Conservation (phyloP, 2,888 invertebrate genomes). For the Anaspis maculata region DNA sequence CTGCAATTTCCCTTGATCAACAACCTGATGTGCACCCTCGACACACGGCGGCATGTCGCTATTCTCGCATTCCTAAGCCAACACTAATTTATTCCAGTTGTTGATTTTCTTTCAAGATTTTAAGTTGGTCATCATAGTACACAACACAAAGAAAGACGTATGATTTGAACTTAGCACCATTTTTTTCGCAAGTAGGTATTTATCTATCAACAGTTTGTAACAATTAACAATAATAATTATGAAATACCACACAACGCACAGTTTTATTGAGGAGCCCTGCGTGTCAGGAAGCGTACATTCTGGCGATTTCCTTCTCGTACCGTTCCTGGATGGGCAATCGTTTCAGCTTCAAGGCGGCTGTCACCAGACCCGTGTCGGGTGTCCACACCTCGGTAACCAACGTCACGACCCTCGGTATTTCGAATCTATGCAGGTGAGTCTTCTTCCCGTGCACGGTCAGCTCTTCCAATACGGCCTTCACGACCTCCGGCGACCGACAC, state of each 20-base stretch:
- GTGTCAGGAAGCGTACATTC: slow-evolving; percentile 89
- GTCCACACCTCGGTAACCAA: slow-evolving; percentile 92
- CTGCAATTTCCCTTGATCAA: too few species aligned
- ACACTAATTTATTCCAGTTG: too few species aligned
- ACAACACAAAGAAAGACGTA: too few species aligned
- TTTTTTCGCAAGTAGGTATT: too few species aligned
- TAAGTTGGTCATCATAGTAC: too few species aligned
- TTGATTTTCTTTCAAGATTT: too few species aligned
- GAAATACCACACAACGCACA: slow-evolving; percentile 22
- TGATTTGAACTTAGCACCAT: too few species aligned
- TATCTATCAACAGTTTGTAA: too few species aligned
- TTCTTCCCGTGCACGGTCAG: slow-evolving; percentile 77
- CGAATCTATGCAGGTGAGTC: slow-evolving; percentile 87
- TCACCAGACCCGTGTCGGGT: slow-evolving; percentile 94
- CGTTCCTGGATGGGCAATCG: slow-evolving; percentile 91
- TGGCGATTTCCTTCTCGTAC: slow-evolving; percentile 86
- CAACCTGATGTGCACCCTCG: too few species aligned
- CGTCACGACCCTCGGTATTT: slow-evolving; percentile 84
- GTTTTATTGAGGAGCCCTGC: slow-evolving; percentile 21
- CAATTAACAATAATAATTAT: too few species aligned
- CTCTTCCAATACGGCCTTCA: slow-evolving; percentile 74
- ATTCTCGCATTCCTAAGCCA: too few species aligned
- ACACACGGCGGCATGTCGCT: too few species aligned
- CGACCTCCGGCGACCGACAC: slow-evolving; percentile 64
- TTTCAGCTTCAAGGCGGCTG: slow-evolving; percentile 96